phyloP scores from a whole-genome alignment of 2,888 invertebrate species.

The Timandra comae region DNA sequence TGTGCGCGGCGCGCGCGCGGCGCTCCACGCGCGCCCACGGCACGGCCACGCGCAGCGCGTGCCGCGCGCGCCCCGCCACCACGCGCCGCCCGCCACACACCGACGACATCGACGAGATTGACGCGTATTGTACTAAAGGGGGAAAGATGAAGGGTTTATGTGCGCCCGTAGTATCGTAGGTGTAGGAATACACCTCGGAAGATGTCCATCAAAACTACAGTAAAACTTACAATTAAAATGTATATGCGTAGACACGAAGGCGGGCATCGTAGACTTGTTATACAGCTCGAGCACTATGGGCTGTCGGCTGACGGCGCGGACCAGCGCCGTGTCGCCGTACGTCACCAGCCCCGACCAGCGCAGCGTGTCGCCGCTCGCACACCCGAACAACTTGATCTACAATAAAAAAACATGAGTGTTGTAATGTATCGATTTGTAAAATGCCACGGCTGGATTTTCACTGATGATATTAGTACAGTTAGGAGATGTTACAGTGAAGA shows the following conservation, averaged over 20 bases:
- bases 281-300: conserved; percentile 43
- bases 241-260: conserved; percentile 48
- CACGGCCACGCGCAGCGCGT: conserved; percentile 38
- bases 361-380: conserved; percentile 36
- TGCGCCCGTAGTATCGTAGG: no score
- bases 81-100: conserved; percentile 37
- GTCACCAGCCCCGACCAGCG: conserved; percentile 61
- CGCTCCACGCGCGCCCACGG: conserved; percentile 52
- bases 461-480: no score
- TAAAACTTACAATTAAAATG: conserved; percentile 58
- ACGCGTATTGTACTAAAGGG: conserved; percentile 50
- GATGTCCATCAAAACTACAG: no score
- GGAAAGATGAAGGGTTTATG: conserved; percentile 8
- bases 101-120: conserved; percentile 24
- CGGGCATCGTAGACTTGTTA: conserved; percentile 43
- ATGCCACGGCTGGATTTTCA: no score
- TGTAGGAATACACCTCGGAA: no score
- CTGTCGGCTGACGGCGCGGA: conserved; percentile 43
- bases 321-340: conserved; percentile 61
- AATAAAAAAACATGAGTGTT: no score
- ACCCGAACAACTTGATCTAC: conserved; percentile 50
- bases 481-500: no score
- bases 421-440: no score
- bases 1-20: conserved; percentile 33
- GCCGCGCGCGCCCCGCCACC: conserved; percentile 35